Evolutionary conservation across 2,888 invertebrate species (phyloP).

Genomic region (Catocala sponsa): DNA sequence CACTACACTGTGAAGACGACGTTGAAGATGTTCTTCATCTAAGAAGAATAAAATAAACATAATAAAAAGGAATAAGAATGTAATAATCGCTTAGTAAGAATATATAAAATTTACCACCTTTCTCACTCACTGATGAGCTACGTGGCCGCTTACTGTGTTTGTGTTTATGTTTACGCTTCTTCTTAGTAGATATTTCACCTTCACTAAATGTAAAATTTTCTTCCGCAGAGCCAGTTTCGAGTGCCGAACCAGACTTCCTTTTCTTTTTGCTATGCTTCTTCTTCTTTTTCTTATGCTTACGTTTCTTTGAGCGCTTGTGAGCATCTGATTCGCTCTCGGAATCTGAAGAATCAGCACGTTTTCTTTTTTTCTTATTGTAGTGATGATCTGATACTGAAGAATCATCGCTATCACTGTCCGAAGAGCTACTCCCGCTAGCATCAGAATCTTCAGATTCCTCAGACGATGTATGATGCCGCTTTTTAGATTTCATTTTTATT

Average conservation of each 20-base stretch:
- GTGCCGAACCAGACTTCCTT: slow-evolving; percentile 71
- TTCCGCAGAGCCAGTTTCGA: slow-evolving; percentile 60
- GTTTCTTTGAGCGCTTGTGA: slow-evolving; percentile 78
- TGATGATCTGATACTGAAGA: slow-evolving; percentile 76
- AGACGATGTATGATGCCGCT: slow-evolving; percentile 77
- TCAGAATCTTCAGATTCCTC: slow-evolving; percentile 81
- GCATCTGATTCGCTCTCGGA: slow-evolving; percentile 80
- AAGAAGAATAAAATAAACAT: slow-evolving; percentile 18
- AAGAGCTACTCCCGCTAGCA: slow-evolving; percentile 73
- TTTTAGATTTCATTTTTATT: slow-evolving; percentile 77
- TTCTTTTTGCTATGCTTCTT: slow-evolving; percentile 84
- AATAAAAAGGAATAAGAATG: not conserved
- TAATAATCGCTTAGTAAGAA: not conserved
- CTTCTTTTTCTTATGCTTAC: slow-evolving; percentile 86
- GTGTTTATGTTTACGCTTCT: slow-evolving; percentile 81
- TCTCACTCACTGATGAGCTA: slow-evolving; percentile 67
- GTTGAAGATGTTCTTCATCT: slow-evolving; percentile 64
- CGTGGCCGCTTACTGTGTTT: slow-evolving; percentile 73
- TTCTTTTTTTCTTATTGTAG: slow-evolving; percentile 81
- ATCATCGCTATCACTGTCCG: slow-evolving; percentile 79
- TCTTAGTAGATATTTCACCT: slow-evolving; percentile 77
- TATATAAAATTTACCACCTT: slow-evolving; percentile 54
- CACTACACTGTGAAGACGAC: slow-evolving; percentile 79
- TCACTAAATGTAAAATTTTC: slow-evolving; percentile 74
- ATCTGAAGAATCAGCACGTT: slow-evolving; percentile 78